These are phyloP conservation scores for Orchesella flavescens DNA, from an alignment of 2,888 invertebrate species.

Conservation along the genomic window DNA sequence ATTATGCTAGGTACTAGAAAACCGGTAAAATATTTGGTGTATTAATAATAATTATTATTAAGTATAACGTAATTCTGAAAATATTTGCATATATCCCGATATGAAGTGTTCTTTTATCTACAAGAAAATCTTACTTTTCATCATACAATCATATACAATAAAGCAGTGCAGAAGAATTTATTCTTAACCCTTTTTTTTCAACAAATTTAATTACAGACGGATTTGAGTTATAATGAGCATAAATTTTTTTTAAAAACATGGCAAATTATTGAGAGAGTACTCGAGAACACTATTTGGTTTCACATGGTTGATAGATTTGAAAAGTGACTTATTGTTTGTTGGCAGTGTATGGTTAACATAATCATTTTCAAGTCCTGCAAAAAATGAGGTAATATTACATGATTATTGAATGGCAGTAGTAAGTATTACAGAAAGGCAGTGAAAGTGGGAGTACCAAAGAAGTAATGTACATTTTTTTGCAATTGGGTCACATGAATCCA, in stretches of 20 bases:
- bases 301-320: neutral
- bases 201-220: no score
- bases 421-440: no score
- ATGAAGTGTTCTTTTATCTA: neutral
- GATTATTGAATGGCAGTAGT: neutral
- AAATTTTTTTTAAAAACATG: no score
- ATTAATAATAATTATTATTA: neutral
- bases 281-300: slow-evolving; percentile 11
- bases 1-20: no score
- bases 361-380: neutral
- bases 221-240: no score
- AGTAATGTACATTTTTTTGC: neutral
- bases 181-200: no score
- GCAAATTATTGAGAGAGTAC: no score
- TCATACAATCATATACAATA: neutral
- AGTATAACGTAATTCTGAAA: neutral
- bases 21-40: neutral
- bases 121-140: neutral
- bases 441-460: neutral
- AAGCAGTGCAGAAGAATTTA: neutral
- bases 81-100: slow-evolving; percentile 19
- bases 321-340: slow-evolving; percentile 1
- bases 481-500: neutral
- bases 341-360: slow-evolving; percentile 44
- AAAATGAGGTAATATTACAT: slow-evolving; percentile 17